Conservation (phyloP, 2,797 vertebrate genomes). For the Denticeps clupeoides region DNA sequence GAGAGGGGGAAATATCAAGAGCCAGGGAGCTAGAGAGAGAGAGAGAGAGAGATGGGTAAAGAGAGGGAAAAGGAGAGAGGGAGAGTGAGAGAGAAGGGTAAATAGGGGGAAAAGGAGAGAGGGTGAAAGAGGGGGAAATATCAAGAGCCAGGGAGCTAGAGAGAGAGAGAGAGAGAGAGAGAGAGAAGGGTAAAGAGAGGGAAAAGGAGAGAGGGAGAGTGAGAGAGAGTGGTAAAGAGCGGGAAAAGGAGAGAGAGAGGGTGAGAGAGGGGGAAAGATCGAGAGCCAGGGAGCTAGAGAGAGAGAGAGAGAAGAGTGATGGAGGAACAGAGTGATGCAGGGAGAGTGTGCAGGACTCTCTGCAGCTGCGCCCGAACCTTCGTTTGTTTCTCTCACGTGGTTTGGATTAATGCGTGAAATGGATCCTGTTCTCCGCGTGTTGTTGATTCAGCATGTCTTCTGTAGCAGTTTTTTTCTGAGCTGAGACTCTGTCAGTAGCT, state of each 20-base stretch:
- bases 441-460: slow-evolving; percentile 30
- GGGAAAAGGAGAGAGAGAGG: slow-evolving; percentile 17
- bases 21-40: not conserved
- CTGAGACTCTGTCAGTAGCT: slow-evolving; percentile 5
- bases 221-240: not conserved
- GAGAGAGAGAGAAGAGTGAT: not conserved
- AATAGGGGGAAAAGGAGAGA: slow-evolving; percentile 26
- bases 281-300: too few relatives aligned
- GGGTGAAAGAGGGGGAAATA: not conserved
- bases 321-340: not conserved
- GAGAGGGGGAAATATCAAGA: not conserved
- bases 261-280: slow-evolving; percentile 8
- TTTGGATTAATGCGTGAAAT: too few relatives aligned
- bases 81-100: slow-evolving; percentile 34
- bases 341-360: too few relatives aligned
- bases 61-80: slow-evolving; percentile 17
- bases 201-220: not conserved
- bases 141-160: not conserved
- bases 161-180: not conserved
- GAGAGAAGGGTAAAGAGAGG: not conserved
- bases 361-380: too few relatives aligned
- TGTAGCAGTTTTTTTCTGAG: slow-evolving; percentile 8
- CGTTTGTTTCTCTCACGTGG: too few relatives aligned
- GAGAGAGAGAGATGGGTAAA: not conserved
- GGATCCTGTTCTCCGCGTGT: too few relatives aligned